phyloP scores from a whole-genome alignment of 2,797 vertebrate genomes.

The Poeciliopsis presidionis region DNA sequence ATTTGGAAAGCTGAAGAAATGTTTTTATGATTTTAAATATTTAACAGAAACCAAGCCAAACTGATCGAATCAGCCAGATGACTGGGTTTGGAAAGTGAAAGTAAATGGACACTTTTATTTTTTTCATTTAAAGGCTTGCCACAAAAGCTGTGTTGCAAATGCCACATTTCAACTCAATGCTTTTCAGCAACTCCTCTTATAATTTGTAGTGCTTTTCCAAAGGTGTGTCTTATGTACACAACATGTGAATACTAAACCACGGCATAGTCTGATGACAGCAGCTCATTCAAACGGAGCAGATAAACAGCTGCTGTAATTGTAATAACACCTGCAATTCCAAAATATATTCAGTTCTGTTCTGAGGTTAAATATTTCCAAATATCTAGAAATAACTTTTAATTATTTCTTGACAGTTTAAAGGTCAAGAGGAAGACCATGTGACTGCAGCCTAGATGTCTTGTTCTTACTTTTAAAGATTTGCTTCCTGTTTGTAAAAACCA shows the following conservation, averaged over 20 bases:
- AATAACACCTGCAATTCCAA: neutral
- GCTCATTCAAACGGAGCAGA: neutral
- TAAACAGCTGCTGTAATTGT: too few species aligned
- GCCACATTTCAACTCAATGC: neutral
- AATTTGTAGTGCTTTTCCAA: neutral
- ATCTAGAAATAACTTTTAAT: neutral
- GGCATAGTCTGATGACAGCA: too few species aligned
- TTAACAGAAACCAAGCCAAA: neutral
- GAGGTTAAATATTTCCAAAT: neutral
- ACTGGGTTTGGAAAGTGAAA: neutral
- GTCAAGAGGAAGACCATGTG: neutral
- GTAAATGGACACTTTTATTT: neutral
- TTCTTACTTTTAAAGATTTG: neutral
- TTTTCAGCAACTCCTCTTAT: neutral
- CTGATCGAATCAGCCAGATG: neutral
- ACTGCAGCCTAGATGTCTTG: neutral
- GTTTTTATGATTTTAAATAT: neutral
- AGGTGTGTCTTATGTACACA: neutral
- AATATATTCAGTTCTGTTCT: neutral
- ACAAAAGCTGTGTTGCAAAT: neutral
- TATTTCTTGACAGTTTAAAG: neutral
- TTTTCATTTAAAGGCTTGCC: neutral
- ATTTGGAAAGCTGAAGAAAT: neutral
- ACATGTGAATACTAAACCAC: neutral
- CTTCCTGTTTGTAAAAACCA: neutral